Base-by-base conservation (phyloP, 2,113 vertebrate species). In the Rallus limicola region DNA sequence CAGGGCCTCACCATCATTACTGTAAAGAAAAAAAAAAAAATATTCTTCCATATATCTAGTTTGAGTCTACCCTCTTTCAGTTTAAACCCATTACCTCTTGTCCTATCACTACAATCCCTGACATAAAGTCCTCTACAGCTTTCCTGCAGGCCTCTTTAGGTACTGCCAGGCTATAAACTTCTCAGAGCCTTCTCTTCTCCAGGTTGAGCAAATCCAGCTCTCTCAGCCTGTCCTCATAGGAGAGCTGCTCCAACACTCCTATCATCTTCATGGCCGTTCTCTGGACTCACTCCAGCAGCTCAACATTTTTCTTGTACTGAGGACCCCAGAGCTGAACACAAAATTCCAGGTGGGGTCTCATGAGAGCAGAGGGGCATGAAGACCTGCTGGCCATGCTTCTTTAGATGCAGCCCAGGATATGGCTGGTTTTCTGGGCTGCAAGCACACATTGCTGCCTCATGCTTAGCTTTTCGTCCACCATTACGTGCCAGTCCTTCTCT, bases 311-410 rank as follows among this genome's bases (percentile, higher is more conserved):
- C 11, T 4, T 65, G 23, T 60, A 5, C 48, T 36, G 59, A n/a
- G 1, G 13, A 0, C 1, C 3, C 71, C 65, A 42, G 48, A 31
- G 18, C 33, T 42, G 21, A 26, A 46, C 0, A 1, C 33, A 55
- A 33, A 2, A 55, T 56, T 71, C 3, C 48, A 46, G 23, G 26
- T 38, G 28, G 4, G 46, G 33, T 70, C 48, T 63, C 14, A 63
- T 11, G 4, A 55, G 18, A 6, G 29, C 1, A 46, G 56, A 63
- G 17, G 11, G 20, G 13, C 4, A 62, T 20, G 52, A 44, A 0
- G 0, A 19, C 42, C 42, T 67, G 11, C 42, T 40, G 82, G 7
- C 18, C n/a, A 28, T 1, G 0, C 23, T 58, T 1, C 58, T 44
- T 25, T 36, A 20, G 26, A 36, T 31, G 42, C 15, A 86, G 23